These are phyloP conservation scores for Allobates femoralis DNA, from an alignment of 2,797 vertebrate genomes.

Conservation along the genomic window DNA sequence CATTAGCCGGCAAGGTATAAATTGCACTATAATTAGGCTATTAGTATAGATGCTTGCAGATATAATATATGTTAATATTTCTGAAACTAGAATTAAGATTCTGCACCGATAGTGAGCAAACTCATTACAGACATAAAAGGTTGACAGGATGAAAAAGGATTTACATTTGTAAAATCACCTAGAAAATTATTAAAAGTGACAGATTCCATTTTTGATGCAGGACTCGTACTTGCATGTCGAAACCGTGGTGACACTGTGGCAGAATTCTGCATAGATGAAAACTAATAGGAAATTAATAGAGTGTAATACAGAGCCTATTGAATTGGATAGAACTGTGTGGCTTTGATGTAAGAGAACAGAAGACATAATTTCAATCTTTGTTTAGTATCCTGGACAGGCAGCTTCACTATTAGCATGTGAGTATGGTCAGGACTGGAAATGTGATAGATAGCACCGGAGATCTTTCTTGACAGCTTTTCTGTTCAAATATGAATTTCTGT, in stretches of 20 bases:
- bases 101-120: constrained; percentile 73
- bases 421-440: constrained; percentile 76
- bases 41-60: constrained; percentile 70
- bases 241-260: constrained; percentile 70
- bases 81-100: constrained; percentile 76
- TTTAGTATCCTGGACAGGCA: constrained; percentile 76
- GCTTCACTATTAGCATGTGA: constrained; percentile 72
- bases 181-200: constrained; percentile 78
- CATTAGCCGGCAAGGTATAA: constrained; percentile 69
- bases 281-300: constrained; percentile 81
- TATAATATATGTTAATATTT: constrained; percentile 75
- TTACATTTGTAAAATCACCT: constrained; percentile 77
- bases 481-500: constrained; percentile 84
- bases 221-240: constrained; percentile 74
- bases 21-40: constrained; percentile 72
- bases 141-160: constrained; percentile 78
- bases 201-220: constrained; percentile 73
- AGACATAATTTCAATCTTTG: constrained; percentile 78
- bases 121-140: constrained; percentile 79
- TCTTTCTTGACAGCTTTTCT: constrained; percentile 79
- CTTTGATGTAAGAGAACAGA: constrained; percentile 77
- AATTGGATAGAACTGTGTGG: constrained; percentile 68
- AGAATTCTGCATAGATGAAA: constrained; percentile 71
- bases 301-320: constrained; percentile 74
- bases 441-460: constrained; percentile 76